Evolutionary conservation across 2,113 vertebrate species (phyloP).

Genomic region (Orthonyx spaldingii): DNA sequence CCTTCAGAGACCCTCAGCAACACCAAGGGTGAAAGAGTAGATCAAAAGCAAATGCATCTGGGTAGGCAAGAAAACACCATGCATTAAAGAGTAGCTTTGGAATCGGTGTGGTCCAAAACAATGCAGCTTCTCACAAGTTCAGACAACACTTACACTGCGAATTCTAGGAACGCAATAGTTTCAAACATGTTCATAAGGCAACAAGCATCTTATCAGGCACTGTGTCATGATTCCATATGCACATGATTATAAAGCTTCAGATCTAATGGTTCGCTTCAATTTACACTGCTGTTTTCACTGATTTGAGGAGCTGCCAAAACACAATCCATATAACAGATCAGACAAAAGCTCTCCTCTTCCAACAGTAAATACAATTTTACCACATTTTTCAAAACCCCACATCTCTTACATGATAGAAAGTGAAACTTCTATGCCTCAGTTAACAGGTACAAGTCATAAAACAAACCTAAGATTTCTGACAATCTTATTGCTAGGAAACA

Average conservation of each 20-base stretch:
- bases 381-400: not conserved
- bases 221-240: not conserved
- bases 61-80: not conserved
- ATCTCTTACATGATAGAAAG: not conserved
- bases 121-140: not conserved
- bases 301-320: not conserved
- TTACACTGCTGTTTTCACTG: not conserved
- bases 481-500: not conserved
- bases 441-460: not conserved
- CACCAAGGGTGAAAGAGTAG: not conserved
- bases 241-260: not conserved
- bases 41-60: not conserved
- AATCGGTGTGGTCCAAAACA: not conserved
- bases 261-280: not conserved
- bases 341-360: not conserved
- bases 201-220: not conserved
- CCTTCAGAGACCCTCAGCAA: not conserved
- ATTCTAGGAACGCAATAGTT: not conserved
- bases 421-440: not conserved
- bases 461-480: not conserved
- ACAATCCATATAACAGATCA: not conserved
- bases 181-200: not conserved
- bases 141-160: not conserved
- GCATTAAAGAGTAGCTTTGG: not conserved
- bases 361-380: not conserved